A percentile compares a stretch with the other conserved stretches of the same genome.
These are phyloP conservation scores for Crossocerus cetratus DNA, from an alignment of 2,888 invertebrate genomes.

Conservation along the genomic window DNA sequence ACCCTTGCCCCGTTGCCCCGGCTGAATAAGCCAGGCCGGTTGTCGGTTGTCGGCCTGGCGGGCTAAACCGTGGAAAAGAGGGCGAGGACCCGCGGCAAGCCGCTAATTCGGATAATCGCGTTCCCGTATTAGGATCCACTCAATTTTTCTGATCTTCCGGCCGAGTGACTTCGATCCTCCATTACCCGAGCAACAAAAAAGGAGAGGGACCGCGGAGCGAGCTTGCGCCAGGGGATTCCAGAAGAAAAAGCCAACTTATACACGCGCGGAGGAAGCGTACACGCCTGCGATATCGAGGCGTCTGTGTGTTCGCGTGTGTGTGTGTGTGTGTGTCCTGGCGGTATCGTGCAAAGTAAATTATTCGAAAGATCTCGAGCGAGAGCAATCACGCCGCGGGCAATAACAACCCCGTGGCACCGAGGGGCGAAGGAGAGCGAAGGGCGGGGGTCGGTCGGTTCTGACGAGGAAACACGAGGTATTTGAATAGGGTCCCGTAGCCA, in stretches of 20 bases:
- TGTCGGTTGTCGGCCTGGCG: neutral
- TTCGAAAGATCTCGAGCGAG: conserved; percentile 69
- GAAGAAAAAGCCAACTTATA: neutral
- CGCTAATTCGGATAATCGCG: conserved; percentile 71
- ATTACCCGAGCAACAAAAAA: conserved; percentile 54
- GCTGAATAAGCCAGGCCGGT: neutral
- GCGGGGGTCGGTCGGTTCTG: conserved; percentile 43
- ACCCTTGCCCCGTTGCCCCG: conserved; percentile 15
- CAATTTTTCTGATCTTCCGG: conserved; percentile 74
- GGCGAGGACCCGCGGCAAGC: conserved; percentile 45
- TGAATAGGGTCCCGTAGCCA: conserved; percentile 69
- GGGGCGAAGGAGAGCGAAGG: conserved; percentile 30
- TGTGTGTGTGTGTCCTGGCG: conserved; percentile 44
- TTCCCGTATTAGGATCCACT: conserved; percentile 73
- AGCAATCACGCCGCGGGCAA: conserved; percentile 69
- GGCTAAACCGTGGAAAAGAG: conserved; percentile 37
- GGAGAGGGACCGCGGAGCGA: conserved; percentile 9
- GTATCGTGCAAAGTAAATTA: conserved; percentile 70
- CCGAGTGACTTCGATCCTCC: conserved; percentile 65
- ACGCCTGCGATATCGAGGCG: neutral
- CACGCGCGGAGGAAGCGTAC: conserved; percentile 11
- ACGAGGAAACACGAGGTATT: conserved; percentile 71
- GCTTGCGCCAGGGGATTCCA: neutral
- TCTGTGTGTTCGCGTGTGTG: no score
- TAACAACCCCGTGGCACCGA: conserved; percentile 63